Percentiles rank a stretch among this genome's conserved stretches.
phyloP scores from a whole-genome alignment of 2,888 invertebrate genomes.

The Agrotis clavis region DNA sequence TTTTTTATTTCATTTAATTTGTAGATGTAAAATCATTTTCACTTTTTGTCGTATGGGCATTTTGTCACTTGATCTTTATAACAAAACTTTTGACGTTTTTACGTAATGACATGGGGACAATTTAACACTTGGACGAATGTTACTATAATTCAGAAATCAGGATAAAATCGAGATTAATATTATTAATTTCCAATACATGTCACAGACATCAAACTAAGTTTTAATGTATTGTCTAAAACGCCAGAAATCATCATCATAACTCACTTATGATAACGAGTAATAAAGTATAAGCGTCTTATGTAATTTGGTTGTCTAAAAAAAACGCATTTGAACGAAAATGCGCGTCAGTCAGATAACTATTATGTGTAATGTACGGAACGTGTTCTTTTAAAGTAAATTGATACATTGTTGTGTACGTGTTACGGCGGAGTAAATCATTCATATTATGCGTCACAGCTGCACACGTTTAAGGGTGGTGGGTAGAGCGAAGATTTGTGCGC shows the following conservation, averaged over 20 bases:
- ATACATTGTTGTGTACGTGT: conserved; percentile 36
- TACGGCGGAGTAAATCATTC: conserved; percentile 23
- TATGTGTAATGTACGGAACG: conserved; percentile 29
- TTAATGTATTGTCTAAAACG: not conserved
- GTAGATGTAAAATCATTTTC: too few species aligned
- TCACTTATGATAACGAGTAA: not conserved
- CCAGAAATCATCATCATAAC: not conserved
- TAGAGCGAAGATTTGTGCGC: conserved; percentile 16
- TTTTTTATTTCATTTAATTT: too few species aligned
- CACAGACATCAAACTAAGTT: too few species aligned
- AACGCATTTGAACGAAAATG: conserved; percentile 31
- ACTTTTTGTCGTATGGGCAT: too few species aligned
- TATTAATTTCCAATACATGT: too few species aligned
- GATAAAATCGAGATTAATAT: too few species aligned
- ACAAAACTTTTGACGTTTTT: too few species aligned
- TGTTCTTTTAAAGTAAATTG: conserved; percentile 36
- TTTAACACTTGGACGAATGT: too few species aligned
- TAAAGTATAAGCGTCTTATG: conserved; percentile 2
- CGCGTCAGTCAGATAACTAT: conserved; percentile 23
- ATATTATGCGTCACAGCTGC: conserved; percentile 38
- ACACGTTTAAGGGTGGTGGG: conserved; percentile 17
- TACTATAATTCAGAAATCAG: too few species aligned
- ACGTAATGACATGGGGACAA: too few species aligned
- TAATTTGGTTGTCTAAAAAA: not conserved
- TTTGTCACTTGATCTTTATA: too few species aligned